Evolutionary conservation across 1,140 invertebrate species (phyloP), one percentile per base, ranked within the genome.

Genomic region (Acyrthosiphon pisum): DNA sequence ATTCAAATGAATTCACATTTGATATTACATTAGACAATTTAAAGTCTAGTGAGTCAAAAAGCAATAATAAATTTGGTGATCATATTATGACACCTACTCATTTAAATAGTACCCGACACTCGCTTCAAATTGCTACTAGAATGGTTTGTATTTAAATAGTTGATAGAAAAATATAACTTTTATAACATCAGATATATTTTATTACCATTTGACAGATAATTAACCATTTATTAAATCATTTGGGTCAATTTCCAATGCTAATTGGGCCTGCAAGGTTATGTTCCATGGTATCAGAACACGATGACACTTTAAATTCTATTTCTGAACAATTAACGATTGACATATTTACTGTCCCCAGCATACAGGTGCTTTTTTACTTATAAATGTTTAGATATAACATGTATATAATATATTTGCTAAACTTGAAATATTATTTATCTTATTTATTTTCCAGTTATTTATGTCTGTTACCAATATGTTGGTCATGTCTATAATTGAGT

Each of bases 201-300:
- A 35, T 93, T 37, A 86, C 94, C 81, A 86, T 93, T 94, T 93
- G 94, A 22, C 84, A 96, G 96, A 95, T 97, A 37, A 95, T 97
- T 93, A 96, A 96, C 94, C 98, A 99, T 96, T 95, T 99, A 94
- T 96, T 99, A 2, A 98, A 98, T 94, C 97, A 98, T 95, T 94
- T 99, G 87, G 97, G 97, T 41, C 98, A 99, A 94, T 99, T 98
- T 95, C 98, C 98, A 14, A 97, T 98, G 96, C 97, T 97, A 35
- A 97, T 98, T 93, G 98, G 98, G 20, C 98, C 98, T 0, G 96
- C 97, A 1, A 96, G 97, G 37, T 95, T 98, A 26, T 97, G 97
- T 94, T 99, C 98, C 2, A 96, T 97, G 94, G 98, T 99, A 6
- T 97, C 98, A 93, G 99, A 99, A 95, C 97, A 98, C 94, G 98